Conservation (phyloP, 2,797 vertebrate species). For the Oreortyx pictus region DNA sequence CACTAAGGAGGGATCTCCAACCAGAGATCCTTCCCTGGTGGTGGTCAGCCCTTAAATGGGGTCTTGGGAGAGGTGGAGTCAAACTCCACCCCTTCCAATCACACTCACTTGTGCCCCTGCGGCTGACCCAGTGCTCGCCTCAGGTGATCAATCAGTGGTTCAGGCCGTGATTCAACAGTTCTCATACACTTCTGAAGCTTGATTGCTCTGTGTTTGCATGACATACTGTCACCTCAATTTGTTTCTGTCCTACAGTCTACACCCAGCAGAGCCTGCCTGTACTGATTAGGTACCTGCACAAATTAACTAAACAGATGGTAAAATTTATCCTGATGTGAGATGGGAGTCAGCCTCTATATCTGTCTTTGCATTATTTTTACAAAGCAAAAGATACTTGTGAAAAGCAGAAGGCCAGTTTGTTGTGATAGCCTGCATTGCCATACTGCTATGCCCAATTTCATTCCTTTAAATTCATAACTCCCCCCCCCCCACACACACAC, state of each 20-base stretch:
- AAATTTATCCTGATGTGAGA: neutral
- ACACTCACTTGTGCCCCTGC: no score
- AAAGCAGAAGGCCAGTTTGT: neutral
- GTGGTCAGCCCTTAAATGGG: no score
- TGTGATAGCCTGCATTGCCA: neutral
- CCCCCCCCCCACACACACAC: neutral
- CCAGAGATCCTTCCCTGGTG: no score
- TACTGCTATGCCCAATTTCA: neutral
- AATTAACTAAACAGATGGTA: neutral
- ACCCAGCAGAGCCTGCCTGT: neutral
- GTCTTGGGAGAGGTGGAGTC: no score
- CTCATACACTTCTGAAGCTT: no score
- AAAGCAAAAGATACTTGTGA: neutral
- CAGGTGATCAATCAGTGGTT: no score
- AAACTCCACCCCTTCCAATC: no score
- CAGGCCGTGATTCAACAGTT: no score
- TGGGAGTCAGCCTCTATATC: neutral
- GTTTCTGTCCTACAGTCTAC: neutral
- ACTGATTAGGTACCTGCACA: neutral
- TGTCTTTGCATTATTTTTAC: constrained; percentile 21
- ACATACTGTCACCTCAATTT: neutral
- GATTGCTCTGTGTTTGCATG: neutral
- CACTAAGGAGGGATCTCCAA: no score
- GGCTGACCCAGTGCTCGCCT: no score
- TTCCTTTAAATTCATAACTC: neutral